Evolutionary conservation across 53 echinoderm and acorn worm species (phyloP).

Genomic region (Astropecten irregularis): DNA sequence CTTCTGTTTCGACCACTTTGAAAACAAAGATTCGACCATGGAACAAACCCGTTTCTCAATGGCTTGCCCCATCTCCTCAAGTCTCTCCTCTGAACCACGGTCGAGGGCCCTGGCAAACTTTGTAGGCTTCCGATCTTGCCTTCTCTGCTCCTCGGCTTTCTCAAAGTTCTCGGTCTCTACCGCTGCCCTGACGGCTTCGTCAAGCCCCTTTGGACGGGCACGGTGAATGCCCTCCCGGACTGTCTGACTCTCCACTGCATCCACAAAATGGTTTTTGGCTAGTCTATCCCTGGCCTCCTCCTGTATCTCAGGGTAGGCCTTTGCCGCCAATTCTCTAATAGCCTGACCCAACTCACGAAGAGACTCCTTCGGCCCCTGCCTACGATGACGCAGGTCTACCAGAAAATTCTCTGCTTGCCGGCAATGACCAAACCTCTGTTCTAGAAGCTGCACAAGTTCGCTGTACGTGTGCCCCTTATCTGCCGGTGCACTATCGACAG

Average conservation of each 20-base stretch:
- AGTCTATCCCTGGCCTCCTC: conserved; percentile 14
- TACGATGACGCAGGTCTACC: conserved; percentile 19
- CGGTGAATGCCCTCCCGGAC: conserved; percentile 21
- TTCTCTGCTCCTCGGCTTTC: neutral
- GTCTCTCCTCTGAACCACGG: neutral
- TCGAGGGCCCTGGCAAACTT: conserved; percentile 9
- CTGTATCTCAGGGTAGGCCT: conserved; percentile 32
- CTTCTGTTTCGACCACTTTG: neutral
- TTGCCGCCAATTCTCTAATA: neutral
- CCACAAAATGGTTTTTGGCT: conserved; percentile 26
- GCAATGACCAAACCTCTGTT: conserved; percentile 7
- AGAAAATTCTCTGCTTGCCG: conserved; percentile 28
- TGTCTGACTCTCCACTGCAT: conserved; percentile 13
- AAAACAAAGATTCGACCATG: neutral
- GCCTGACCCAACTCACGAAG: conserved; percentile 37
- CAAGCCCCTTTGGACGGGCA: neutral
- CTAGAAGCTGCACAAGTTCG: neutral
- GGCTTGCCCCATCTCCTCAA: neutral
- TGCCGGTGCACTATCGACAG: neutral
- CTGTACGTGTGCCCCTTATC: neutral
- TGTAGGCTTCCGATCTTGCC: neutral
- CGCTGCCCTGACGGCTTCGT: neutral
- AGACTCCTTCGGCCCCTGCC: conserved; percentile 16
- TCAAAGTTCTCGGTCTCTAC: conserved; percentile 1
- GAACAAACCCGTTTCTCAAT: neutral